Base-by-base conservation (phyloP, 1,140 invertebrate species). In the Habropoda laboriosa region DNA sequence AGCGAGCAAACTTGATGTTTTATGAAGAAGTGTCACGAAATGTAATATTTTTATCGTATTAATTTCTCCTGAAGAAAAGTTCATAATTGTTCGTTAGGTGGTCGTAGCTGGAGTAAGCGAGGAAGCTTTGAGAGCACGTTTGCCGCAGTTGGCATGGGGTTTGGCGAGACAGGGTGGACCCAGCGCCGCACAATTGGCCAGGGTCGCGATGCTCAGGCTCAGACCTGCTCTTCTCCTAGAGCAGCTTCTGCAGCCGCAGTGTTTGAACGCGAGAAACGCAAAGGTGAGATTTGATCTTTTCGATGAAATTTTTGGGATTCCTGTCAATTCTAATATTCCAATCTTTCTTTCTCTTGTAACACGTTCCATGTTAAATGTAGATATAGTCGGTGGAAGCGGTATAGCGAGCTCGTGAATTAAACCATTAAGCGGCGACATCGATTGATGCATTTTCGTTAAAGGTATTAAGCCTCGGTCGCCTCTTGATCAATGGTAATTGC, bases 141-240 rank as follows among this genome's bases (percentile, higher is more conserved):
- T 94, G 0, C 89, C 92, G 2, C 93, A 94, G 78, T 90, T 95
- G 53, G 93, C 94, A 66, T 93, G 94, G 77, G 93, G 93, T 40
- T 83, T 95, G 86, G 94, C 94, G 86, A 92, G 95, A 91, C 94
- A 95, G 88, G 93, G 95, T 63, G 93, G 94, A 32, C 93, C 95
- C 0, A 93, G 93, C 27, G 93, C 94, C 4, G 94, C 94, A 32
- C 91, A 94, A 24, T 90, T 94, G 10, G 94, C 95, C 10, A 94
- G 95, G 72, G 92, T 94, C 16, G 89, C 96, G 53, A 96, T 97
- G 95, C 94, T 95, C 63, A 91, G 93, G n/a, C 92, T 95, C 38
- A 93, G 94, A 42, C 94, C 96, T 6, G 94, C 94, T 73, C 91
- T 94, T 35, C 94, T 96, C 45, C 90, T 96, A 16, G 93, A 95